These are phyloP conservation scores for Hemiscyllium ocellatum DNA, from an alignment of 2,113 vertebrate genomes.

Conservation along the genomic window DNA sequence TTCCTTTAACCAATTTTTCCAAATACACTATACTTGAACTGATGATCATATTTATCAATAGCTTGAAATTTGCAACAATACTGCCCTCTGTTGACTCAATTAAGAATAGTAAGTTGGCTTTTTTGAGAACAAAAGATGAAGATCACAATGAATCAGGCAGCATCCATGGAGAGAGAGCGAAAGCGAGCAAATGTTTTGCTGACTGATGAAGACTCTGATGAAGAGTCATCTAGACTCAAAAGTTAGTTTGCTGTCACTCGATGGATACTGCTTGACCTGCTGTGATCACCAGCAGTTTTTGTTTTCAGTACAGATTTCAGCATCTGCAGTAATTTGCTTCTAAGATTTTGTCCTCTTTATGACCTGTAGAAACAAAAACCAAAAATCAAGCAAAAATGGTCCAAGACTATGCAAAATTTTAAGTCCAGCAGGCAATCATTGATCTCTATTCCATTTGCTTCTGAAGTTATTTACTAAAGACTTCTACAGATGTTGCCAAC, in stretches of 20 bases:
- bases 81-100: background rate
- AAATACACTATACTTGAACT: background rate
- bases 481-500: background rate
- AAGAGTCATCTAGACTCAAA: too few relatives aligned
- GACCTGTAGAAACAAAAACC: background rate
- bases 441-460: background rate
- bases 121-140: too few relatives aligned
- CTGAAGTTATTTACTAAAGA: background rate
- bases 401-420: background rate
- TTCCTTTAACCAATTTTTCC: background rate
- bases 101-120: background rate
- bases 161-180: too few relatives aligned
- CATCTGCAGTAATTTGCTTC: too few relatives aligned
- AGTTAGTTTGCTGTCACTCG: too few relatives aligned
- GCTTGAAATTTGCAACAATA: conserved; percentile 15
- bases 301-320: too few relatives aligned
- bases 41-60: background rate
- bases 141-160: too few relatives aligned
- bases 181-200: too few relatives aligned
- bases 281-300: too few relatives aligned
- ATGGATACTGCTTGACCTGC: too few relatives aligned
- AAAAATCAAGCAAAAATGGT: background rate
- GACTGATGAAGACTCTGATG: too few relatives aligned
- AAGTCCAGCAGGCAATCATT: background rate
- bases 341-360: background rate